Conservation (phyloP, 2,797 vertebrate genomes). For the Paramormyrops hopkinsi region DNA sequence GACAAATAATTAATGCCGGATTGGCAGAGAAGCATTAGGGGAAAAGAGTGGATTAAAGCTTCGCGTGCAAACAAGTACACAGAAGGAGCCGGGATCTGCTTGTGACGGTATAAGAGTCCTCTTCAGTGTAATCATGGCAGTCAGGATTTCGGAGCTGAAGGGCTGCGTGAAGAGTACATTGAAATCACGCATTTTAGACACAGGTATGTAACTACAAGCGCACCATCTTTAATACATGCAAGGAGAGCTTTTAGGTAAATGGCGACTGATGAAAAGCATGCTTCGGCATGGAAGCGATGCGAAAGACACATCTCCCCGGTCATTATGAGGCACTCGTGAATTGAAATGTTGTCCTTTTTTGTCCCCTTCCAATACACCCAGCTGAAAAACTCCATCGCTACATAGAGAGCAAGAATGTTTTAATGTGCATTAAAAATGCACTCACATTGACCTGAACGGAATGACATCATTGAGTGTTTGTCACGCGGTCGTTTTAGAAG, state of each 20-base stretch:
- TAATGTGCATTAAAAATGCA: conserved; percentile 5
- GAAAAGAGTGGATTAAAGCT: conserved; percentile 5
- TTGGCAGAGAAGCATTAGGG: conserved; percentile 1
- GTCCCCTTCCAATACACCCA: background rate
- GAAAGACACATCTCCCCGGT: background rate
- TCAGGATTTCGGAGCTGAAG: background rate
- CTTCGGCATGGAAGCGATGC: background rate
- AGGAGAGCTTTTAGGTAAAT: conserved; percentile 9
- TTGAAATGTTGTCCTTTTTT: conserved; percentile 2
- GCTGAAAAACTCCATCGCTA: background rate
- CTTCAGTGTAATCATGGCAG: conserved; percentile 7
- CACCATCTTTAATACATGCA: background rate
- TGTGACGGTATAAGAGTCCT: background rate
- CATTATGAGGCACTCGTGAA: background rate
- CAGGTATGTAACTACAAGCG: background rate
- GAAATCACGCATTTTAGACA: background rate
- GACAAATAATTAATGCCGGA: background rate
- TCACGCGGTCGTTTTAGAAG: background rate
- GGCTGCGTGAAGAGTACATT: background rate
- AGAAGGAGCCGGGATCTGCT: background rate
- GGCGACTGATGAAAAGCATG: background rate
- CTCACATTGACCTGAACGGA: background rate
- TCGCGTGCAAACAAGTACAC: background rate
- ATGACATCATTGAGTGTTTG: background rate
- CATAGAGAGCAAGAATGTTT: background rate